Percentiles rank a stretch among this genome's conserved stretches.
Evolutionary conservation across 2,113 vertebrate genomes (phyloP).

Genomic region (Mus pahari): DNA sequence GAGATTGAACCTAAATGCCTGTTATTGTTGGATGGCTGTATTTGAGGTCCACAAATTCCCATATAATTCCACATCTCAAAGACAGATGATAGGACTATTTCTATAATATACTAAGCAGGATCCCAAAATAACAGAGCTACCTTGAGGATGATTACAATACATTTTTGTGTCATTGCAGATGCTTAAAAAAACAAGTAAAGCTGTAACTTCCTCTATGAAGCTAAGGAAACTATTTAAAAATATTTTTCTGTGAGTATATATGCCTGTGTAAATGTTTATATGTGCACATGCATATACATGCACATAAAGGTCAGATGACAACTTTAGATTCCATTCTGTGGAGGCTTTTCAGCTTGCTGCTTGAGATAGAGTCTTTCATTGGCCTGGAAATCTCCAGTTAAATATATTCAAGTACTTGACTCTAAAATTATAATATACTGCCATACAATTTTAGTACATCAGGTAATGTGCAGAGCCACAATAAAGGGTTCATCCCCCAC

Average conservation of each 20-base stretch:
- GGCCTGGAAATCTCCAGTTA: not conserved
- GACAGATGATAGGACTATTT: conserved; percentile 71
- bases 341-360: not conserved
- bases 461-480: not conserved
- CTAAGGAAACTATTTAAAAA: conserved; percentile 70
- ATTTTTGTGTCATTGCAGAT: conserved; percentile 83
- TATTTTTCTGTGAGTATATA: not conserved
- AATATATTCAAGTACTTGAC: conserved; percentile 74
- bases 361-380: not conserved
- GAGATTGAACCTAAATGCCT: conserved; percentile 41
- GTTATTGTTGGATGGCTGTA: not conserved
- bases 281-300: too few species aligned
- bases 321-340: not conserved
- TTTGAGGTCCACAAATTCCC: not conserved
- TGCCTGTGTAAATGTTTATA: not conserved
- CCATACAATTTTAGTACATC: conserved; percentile 35
- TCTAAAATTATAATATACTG: conserved; percentile 77
- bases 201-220: conserved; percentile 51
- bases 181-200: conserved; percentile 70
- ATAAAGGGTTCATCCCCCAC: not conserved
- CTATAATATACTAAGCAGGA: conserved; percentile 74
- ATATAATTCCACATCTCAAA: conserved; percentile 65
- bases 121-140: conserved; percentile 74
- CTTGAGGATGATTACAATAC: conserved; percentile 79
- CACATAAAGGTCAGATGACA: not conserved